Percentiles rank a stretch among this genome's conserved stretches.
phyloP scores from a whole-genome alignment of 2,113 vertebrate species.

The Upupa epops region DNA sequence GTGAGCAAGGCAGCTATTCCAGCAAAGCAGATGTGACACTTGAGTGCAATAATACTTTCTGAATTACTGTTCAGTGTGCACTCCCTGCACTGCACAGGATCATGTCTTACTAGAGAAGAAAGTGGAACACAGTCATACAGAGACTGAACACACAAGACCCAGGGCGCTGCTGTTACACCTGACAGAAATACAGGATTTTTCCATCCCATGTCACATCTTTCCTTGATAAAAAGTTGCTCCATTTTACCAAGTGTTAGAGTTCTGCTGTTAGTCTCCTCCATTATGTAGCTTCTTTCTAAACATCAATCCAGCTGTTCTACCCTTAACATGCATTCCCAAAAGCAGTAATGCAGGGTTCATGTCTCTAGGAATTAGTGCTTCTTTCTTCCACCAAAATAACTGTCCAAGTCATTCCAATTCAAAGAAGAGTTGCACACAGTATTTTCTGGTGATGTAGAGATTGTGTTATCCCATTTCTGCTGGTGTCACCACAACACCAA shows the following conservation, averaged over 20 bases:
- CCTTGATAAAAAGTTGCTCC: not conserved
- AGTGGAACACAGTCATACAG: not conserved
- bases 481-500: slow-evolving; percentile 15
- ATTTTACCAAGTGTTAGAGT: not conserved
- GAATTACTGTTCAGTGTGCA: not conserved
- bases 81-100: not conserved
- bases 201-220: not conserved
- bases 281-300: not conserved
- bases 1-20: not conserved
- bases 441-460: not conserved
- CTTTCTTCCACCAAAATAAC: not conserved
- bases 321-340: not conserved
- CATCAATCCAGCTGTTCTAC: not conserved
- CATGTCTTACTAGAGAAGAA: not conserved
- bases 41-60: not conserved
- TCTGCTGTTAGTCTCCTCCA: not conserved
- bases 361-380: not conserved
- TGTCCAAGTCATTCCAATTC: not conserved
- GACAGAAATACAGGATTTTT: not conserved
- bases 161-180: not conserved
- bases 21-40: rapidly evolving
- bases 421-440: not conserved
- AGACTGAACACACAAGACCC: not conserved
- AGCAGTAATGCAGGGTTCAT: not conserved
- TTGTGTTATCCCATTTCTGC: slow-evolving; percentile 40